These are phyloP conservation scores for Notamacropus eugenii DNA, from an alignment of 2,797 vertebrate species.

Conservation along the genomic window DNA sequence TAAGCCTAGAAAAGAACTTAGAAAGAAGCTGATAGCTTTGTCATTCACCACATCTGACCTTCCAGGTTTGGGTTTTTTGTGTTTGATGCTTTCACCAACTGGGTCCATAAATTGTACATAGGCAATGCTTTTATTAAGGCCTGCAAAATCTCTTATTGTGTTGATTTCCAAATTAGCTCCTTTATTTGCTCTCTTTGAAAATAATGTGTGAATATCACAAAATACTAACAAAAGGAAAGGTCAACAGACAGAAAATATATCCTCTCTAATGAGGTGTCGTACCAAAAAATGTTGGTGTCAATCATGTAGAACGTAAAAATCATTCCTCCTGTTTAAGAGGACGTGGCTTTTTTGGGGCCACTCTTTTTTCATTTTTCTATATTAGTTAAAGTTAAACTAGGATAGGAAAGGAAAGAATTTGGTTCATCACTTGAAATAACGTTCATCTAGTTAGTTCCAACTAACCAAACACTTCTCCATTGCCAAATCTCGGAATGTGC, in stretches of 20 bases:
- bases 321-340: constrained; percentile 29
- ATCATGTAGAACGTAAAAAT: constrained; percentile 49
- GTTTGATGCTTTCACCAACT: background rate
- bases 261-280: constrained; percentile 62
- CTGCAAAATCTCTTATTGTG: constrained; percentile 38
- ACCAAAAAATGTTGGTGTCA: constrained; percentile 35
- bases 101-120: background rate
- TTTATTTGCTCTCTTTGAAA: constrained; percentile 48
- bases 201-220: constrained; percentile 59
- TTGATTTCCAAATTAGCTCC: background rate
- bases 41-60: background rate
- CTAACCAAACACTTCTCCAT: constrained; percentile 36
- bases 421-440: constrained; percentile 30
- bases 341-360: constrained; percentile 48
- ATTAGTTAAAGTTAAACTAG: constrained; percentile 47
- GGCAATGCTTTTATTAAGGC: constrained; percentile 1
- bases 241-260: constrained; percentile 67
- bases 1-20: background rate
- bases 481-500: background rate
- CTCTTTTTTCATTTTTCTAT: constrained; percentile 56
- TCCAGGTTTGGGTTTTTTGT: background rate
- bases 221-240: constrained; percentile 56
- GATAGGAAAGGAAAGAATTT: background rate
- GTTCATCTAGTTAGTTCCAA: background rate
- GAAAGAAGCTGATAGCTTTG: background rate